Evolutionary conservation across 2,113 vertebrate genomes (phyloP).

Genomic region (Chionis minor): DNA sequence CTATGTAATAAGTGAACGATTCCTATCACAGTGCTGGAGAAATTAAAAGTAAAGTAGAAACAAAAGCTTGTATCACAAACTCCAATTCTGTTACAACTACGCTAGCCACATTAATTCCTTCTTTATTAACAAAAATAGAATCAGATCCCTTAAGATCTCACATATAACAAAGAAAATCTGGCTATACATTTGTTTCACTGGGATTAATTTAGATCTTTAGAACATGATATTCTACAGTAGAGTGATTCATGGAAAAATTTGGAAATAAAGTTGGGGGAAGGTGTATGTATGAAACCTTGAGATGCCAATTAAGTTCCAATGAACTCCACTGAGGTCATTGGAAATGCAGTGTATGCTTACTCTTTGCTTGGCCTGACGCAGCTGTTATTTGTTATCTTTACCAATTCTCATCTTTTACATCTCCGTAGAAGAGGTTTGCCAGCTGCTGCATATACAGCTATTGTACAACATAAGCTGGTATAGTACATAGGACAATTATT

Average conservation of each 20-base stretch:
- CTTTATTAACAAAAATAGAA: not conserved
- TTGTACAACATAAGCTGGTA: not conserved
- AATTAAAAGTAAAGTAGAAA: not conserved
- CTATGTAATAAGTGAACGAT: not conserved
- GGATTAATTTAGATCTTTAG: not conserved
- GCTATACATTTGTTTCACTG: not conserved
- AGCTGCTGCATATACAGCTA: conserved; percentile 19
- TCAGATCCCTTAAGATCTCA: not conserved
- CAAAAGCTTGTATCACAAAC: not conserved
- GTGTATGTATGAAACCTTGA: not conserved
- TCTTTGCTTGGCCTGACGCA: not conserved
- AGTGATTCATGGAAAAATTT: not conserved
- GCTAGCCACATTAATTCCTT: not conserved
- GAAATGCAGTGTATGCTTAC: not conserved
- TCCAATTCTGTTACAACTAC: not conserved
- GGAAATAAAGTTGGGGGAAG: not conserved
- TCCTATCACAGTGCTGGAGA: not conserved
- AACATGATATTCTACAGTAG: not conserved
- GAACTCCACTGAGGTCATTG: not conserved
- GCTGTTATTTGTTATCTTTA: conserved; percentile 39
- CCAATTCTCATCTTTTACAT: conserved; percentile 29
- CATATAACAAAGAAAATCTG: not conserved
- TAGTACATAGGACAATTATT: not conserved
- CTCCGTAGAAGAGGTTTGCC: not conserved
- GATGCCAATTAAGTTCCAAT: not conserved